Evolutionary conservation across 37 sponge, comb jelly and placozoan genomes (phyloP), one percentile per base, ranked within the genome.

Genomic region (Agelas oroides): DNA sequence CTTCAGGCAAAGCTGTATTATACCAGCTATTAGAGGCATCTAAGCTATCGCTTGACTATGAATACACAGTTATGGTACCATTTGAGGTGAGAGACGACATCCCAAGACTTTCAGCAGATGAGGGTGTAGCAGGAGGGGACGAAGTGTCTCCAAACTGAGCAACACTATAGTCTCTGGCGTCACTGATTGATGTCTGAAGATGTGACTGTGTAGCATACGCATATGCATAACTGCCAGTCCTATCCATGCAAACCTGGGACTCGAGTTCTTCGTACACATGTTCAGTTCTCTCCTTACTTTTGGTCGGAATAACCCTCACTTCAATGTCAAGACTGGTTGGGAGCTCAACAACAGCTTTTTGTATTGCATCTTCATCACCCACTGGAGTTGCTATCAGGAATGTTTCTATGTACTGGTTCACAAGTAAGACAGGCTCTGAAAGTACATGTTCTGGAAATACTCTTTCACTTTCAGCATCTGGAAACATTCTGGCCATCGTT

Each of bases 351-450:
- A 65, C 67, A 23, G 37, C 31, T 8, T 36, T 36, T 14, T 23
- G 36, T 34, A 38, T 33, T 2, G 66, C 35, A 57, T 1, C 62
- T 33, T 78, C 56, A 36, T 17, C n/a, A 13, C 53, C 81, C 65
- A 55, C 81, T 23, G 72, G 52, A 1, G 72, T 61, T 5, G 53
- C 38, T 55, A 76, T 57, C 19, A 76, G 34, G 21, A 59, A 76
- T 14, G 59, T 6, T 58, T 76, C 76, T 59, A 30, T n/a, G 76
- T 17, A 58, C 28, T 76, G 65, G 16, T 38, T 21, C 16, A 28
- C 71, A 30, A 83, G 71, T n/a, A 56, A 27, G 20, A 84, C 56
- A 6, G 52, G 46, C 70, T 85, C 86, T 15, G 86, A 67, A 21
- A 59, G 53, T 0, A 85, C 60, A 31, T 76, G 40, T 37, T 67